Percentiles rank a stretch among this genome's conserved stretches.
phyloP scores from a whole-genome alignment of 2,888 invertebrate species.

The Spialia ferax region DNA sequence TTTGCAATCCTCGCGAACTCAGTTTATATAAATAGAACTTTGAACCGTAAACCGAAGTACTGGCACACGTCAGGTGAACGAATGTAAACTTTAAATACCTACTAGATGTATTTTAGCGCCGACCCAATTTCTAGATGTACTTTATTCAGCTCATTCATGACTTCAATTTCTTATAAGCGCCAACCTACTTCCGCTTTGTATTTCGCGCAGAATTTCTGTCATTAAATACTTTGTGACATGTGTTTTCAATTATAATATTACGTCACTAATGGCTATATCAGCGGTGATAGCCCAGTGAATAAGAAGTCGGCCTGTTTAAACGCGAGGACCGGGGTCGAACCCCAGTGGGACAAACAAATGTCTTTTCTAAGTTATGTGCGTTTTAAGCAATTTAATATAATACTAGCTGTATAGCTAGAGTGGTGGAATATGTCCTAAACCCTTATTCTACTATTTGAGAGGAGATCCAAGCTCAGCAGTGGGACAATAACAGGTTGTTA shows the following conservation, averaged over 20 bases:
- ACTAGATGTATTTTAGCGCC: background rate
- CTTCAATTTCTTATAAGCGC: background rate
- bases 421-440: too few species aligned
- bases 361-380: too few species aligned
- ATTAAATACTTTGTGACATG: constrained; percentile 1
- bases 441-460: too few species aligned
- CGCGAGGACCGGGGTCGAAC: too few species aligned
- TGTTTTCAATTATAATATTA: background rate
- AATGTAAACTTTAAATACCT: background rate
- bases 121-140: background rate
- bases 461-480: too few species aligned
- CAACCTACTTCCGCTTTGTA: background rate
- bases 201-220: background rate
- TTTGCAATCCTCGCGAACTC: background rate
- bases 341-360: too few species aligned
- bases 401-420: too few species aligned
- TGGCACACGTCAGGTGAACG: constrained; percentile 2
- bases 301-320: too few species aligned
- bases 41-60: background rate
- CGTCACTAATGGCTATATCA: background rate
- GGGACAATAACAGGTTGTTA: too few species aligned
- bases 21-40: background rate
- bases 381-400: too few species aligned
- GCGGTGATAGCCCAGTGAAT: too few species aligned
- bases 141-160: background rate